Evolutionary conservation across 2,113 vertebrate genomes (phyloP).

Genomic region (Tichodroma muraria): DNA sequence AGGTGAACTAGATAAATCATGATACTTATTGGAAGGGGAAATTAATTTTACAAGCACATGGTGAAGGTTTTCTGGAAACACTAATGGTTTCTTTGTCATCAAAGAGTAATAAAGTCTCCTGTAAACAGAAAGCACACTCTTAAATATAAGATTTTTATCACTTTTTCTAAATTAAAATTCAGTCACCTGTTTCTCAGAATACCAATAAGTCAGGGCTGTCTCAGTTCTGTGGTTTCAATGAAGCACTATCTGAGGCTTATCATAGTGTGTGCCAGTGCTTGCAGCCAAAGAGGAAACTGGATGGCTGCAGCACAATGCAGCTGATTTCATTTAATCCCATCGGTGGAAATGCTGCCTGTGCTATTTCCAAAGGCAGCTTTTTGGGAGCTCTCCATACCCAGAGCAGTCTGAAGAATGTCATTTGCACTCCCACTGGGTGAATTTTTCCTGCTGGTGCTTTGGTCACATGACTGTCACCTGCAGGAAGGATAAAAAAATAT

Average conservation of each 20-base stretch:
- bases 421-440: not conserved
- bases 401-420: slow-evolving; percentile 14
- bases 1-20: not conserved
- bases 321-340: slow-evolving; percentile 45
- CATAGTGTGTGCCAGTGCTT: slow-evolving; percentile 1
- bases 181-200: not conserved
- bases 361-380: slow-evolving; percentile 21
- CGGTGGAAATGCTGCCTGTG: not conserved
- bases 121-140: not conserved
- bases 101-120: not conserved
- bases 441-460: not conserved
- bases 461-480: not conserved
- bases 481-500: not conserved
- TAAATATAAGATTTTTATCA: slow-evolving; percentile 41
- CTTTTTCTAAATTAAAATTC: slow-evolving; percentile 44
- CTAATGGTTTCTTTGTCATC: not conserved
- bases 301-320: slow-evolving; percentile 36
- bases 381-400: slow-evolving; percentile 40
- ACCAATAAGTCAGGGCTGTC: slow-evolving; percentile 41
- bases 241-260: slow-evolving; percentile 35
- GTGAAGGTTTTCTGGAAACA: not conserved
- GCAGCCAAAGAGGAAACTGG: slow-evolving; percentile 53
- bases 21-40: not conserved
- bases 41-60: not conserved
- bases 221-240: slow-evolving; percentile 8